These are phyloP conservation scores for Nycticryphes semicollaris DNA, from an alignment of 2,113 vertebrate species.

Conservation along the genomic window DNA sequence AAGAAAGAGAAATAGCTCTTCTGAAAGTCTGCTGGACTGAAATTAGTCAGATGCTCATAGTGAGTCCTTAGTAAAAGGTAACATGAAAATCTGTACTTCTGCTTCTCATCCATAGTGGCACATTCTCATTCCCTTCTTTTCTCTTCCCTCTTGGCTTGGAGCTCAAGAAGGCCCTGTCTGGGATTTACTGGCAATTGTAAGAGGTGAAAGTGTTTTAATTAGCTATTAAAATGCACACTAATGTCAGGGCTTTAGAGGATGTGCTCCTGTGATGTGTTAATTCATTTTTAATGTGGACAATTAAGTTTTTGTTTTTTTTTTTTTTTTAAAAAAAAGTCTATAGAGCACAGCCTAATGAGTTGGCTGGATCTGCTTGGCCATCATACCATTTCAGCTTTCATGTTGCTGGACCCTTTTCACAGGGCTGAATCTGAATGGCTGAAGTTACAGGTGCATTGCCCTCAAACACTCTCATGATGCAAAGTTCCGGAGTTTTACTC, in stretches of 20 bases:
- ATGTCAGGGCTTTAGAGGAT: not conserved
- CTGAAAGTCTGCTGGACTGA: not conserved
- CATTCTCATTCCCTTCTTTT: not conserved
- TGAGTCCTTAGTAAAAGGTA: not conserved
- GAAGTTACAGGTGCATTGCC: not conserved
- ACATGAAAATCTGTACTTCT: not conserved
- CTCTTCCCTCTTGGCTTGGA: not conserved
- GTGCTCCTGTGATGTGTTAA: not conserved
- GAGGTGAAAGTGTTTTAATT: slow-evolving; percentile 34
- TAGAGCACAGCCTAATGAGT: not conserved
- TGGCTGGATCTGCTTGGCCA: not conserved
- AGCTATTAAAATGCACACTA: slow-evolving; percentile 46
- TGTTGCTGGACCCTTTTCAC: not conserved
- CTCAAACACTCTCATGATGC: not conserved
- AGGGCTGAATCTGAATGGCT: not conserved
- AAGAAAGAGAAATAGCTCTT: not conserved
- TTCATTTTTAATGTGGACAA: slow-evolving; percentile 21
- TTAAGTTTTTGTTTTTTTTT: not conserved
- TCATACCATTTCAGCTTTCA: not conserved
- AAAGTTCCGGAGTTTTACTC: not conserved
- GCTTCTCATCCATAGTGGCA: not conserved
- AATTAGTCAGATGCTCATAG: not conserved
- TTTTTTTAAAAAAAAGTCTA: not conserved
- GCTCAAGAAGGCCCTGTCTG: not conserved
- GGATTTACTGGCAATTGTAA: slow-evolving; percentile 10